Evolutionary conservation across 1,140 invertebrate genomes (phyloP).

Genomic region (Leptinotarsa lineolata): DNA sequence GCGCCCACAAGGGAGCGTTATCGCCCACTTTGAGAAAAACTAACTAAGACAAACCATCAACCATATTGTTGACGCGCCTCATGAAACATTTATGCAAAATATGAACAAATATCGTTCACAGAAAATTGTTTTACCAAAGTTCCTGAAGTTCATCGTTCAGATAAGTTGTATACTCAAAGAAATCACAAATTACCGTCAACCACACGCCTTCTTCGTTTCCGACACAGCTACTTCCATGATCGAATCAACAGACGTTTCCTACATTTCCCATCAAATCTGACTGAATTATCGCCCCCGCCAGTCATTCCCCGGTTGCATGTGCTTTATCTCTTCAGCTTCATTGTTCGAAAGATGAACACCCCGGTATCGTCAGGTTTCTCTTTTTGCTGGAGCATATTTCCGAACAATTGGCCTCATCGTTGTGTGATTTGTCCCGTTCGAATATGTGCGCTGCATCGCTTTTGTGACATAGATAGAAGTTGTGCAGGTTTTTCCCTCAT

Average conservation of each 20-base stretch:
- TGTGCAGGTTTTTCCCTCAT: neutral
- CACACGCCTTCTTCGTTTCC: neutral
- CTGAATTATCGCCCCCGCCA: neutral
- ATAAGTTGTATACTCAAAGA: no score
- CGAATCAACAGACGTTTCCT: neutral
- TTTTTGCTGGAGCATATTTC: conserved; percentile 13
- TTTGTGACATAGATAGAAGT: neutral
- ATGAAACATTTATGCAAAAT: neutral
- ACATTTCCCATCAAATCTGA: neutral
- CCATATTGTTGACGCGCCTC: no score
- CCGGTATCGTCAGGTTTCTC: neutral
- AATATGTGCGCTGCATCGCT: conserved; percentile 6
- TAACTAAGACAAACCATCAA: no score
- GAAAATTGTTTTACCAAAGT: no score
- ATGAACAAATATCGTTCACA: neutral
- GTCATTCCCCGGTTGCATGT: neutral
- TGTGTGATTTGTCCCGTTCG: neutral
- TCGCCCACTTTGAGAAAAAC: no score
- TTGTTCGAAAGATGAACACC: conserved; percentile 15
- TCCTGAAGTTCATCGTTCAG: no score
- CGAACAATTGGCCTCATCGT: conserved; percentile 24
- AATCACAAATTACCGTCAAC: neutral
- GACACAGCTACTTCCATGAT: neutral
- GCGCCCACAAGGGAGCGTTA: no score
- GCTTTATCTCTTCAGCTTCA: conserved; percentile 23